phyloP scores from a whole-genome alignment of 2,888 invertebrate genomes.

The Galerucella calmariensis region DNA sequence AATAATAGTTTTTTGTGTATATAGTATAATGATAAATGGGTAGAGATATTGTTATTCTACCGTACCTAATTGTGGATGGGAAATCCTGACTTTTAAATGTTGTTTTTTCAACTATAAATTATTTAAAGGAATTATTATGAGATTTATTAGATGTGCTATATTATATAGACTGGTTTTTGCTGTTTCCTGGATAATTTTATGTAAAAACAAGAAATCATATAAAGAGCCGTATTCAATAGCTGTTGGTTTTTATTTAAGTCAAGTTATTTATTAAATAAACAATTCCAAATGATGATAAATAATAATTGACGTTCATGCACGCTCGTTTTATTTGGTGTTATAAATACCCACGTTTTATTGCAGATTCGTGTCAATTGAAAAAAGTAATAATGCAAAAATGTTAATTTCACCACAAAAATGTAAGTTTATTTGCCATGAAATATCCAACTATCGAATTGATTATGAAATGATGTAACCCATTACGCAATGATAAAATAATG shows the following conservation, averaged over 20 bases:
- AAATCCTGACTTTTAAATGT: constrained; percentile 12
- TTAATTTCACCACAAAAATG: constrained; percentile 2
- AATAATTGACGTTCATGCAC: no score
- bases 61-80: not conserved
- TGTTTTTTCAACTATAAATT: constrained; percentile 4
- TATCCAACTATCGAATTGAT: not conserved
- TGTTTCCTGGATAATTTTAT: constrained; percentile 12
- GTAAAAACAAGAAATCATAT: not conserved
- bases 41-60: constrained; percentile 6
- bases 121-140: not conserved
- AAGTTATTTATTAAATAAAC: no score
- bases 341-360: not conserved
- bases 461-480: constrained; percentile 2
- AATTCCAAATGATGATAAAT: not conserved
- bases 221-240: not conserved
- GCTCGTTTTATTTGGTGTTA: no score
- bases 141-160: not conserved
- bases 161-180: constrained; percentile 15
- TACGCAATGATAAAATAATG: not conserved
- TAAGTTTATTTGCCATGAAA: not conserved
- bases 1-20: constrained; percentile 11
- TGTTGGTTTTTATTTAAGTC: no score
- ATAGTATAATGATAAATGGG: not conserved
- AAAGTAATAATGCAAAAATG: not conserved
- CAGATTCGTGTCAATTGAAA: not conserved